Evolutionary conservation across 2,113 vertebrate genomes (phyloP), one percentile per base, ranked within the genome.

Genomic region (Myiagra hebetior): DNA sequence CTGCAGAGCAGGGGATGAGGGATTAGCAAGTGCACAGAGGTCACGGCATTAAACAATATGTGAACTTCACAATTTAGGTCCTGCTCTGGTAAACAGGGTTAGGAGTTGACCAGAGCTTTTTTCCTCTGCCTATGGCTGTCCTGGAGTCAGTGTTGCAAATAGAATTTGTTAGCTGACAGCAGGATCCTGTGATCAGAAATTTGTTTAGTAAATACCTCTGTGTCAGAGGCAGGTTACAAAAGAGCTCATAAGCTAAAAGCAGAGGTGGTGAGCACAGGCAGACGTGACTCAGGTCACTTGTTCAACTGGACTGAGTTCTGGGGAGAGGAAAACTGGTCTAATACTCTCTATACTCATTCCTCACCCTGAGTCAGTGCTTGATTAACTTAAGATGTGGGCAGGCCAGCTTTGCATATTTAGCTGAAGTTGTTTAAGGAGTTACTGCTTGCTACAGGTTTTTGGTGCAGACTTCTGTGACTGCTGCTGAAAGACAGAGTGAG

Each of bases 11-110:
- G 84, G 68, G 77, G 89, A 67, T 89, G 86, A 85, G 69, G 92
- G 95, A 97, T 95, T 96, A 97, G 56, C 41, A 68, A 92, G 72
- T 56, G 92, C 13, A 1, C 64, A 77, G 79, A 78, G 88, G 88
- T 96, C 92, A 88, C 1, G 0, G 60, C 68, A 84, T 81, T 93
- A 96, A 95, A 96, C 90, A 93, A 92, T 92, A 52, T 10, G 37
- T 91, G 93, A 92, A 94, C 72, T 68, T 78, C 72, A 64, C 60
- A 19, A 0, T 81, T 86, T 59, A 67, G 50, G n/a, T 87, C 64
- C 62, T 47, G 78, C 69, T 85, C 55, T 67, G 41, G 33, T 55
- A 83, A 91, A 59, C 49, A 69, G 27, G 44, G 60, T 28, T 84
- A 77, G 39, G 56, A 75, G 60, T 44, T 52, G 75, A 70, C 52